Evolutionary conservation across 2,797 vertebrate species (phyloP).

Genomic region (Pseudotriccus pelzelni): DNA sequence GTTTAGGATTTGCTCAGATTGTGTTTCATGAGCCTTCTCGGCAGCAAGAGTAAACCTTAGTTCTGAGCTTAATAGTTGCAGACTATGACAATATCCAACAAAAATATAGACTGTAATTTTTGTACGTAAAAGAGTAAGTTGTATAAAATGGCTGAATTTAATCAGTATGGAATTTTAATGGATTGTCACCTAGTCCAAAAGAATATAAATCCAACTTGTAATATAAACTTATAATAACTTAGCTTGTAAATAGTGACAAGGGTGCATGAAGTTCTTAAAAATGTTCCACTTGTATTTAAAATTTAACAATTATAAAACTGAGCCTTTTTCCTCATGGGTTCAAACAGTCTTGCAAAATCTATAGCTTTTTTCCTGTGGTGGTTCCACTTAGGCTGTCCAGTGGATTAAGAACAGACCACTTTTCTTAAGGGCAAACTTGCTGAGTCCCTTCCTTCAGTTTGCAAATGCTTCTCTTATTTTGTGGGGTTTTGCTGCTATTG

Average conservation of each 20-base stretch:
- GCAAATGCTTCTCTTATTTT: background rate
- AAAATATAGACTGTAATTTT: constrained; percentile 25
- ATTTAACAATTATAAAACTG: background rate
- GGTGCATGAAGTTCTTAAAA: constrained; percentile 54
- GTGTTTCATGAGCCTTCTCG: background rate
- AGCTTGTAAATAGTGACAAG: constrained; percentile 46
- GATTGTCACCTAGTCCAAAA: constrained; percentile 36
- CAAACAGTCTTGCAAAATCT: background rate
- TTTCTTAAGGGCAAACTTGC: background rate
- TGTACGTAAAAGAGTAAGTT: constrained; percentile 23
- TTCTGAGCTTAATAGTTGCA: constrained; percentile 1
- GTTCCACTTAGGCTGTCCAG: background rate
- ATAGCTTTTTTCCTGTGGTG: background rate
- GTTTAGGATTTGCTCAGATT: background rate
- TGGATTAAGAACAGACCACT: background rate
- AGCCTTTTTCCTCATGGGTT: background rate
- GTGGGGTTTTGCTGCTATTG: background rate
- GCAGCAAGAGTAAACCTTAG: background rate
- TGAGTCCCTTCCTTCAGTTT: background rate
- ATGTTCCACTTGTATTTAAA: constrained; percentile 30
- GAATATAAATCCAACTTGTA: constrained; percentile 31
- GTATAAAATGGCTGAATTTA: constrained; percentile 1
- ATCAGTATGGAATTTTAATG: constrained; percentile 4
- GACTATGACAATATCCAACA: constrained; percentile 9
- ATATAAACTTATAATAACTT: constrained; percentile 34